These are phyloP conservation scores for Philonicus albiceps DNA, from an alignment of 2,888 invertebrate species.

Conservation along the genomic window DNA sequence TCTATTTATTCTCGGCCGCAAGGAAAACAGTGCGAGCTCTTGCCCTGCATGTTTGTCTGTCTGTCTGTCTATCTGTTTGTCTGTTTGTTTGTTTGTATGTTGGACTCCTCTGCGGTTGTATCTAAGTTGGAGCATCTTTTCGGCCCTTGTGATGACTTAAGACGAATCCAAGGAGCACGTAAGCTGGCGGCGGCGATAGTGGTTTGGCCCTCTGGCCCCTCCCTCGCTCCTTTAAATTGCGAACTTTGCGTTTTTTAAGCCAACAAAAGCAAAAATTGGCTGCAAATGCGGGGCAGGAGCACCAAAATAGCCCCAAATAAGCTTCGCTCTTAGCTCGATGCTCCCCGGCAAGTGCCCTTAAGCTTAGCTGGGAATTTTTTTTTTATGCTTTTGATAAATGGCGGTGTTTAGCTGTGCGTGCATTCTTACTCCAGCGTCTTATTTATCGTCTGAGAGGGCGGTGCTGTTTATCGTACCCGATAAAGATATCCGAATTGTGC, in stretches of 20 bases:
- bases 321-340: not conserved
- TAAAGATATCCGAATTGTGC: not conserved
- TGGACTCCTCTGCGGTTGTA: not conserved
- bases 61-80: no score
- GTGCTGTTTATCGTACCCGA: not conserved
- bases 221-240: constrained; percentile 26
- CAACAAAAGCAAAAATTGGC: constrained; percentile 31
- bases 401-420: constrained; percentile 32
- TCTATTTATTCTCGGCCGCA: constrained; percentile 40
- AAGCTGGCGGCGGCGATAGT: not conserved
- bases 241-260: constrained; percentile 40
- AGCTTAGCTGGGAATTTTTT: constrained; percentile 22
- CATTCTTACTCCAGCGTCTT: constrained; percentile 23
- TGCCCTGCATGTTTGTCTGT: not conserved
- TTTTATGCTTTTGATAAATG: constrained; percentile 35
- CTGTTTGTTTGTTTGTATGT: not conserved
- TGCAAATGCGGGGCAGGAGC: not conserved
- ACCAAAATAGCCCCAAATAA: constrained; percentile 5
- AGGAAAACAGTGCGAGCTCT: not conserved
- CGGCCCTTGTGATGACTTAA: constrained; percentile 24
- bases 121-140: not conserved
- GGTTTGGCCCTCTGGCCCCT: not conserved
- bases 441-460: constrained; percentile 41
- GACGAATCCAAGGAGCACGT: not conserved
- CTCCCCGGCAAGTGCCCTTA: constrained; percentile 10